Evolutionary conservation across 2,113 vertebrate genomes (phyloP), one percentile per base, ranked within the genome.

Genomic region (Dicentrarchus labrax): DNA sequence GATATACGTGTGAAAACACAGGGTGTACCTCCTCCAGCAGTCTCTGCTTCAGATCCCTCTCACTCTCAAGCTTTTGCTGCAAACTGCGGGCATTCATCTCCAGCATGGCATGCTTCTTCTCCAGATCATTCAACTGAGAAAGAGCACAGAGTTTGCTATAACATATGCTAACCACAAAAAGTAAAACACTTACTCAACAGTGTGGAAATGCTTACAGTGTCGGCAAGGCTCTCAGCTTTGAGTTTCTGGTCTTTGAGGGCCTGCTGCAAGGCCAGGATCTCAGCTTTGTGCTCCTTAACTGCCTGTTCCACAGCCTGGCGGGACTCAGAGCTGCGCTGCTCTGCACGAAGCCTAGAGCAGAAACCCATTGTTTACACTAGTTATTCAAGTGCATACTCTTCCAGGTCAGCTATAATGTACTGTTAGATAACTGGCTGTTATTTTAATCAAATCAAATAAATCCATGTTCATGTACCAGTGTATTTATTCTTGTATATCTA

Each of bases 201-300:
- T 47, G 41, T 48, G 60, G 47, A 67, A 54, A 78, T 12, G 53
- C 96, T 91, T 78, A 99, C 98, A 82, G 98, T 99, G 92, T 99
- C 98, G 2, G 97, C 97, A 16, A 99, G 97, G 90, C 97, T 98
- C 93, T 99, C 98, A 0, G 98, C 97, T 92, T 99, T 99, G 57
- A 99, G 96, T 84, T 98, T 99, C 94, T 99, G 98, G 80, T 99
- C 98, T 83, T 99, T 99, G 54, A 99, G 96, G n/a, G 97, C 97
- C 93, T 99, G 98, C 91, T 99, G 98, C 86, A 99, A 95, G 45
- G 97, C 96, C 36, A 98, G 91, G 88, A 99, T 99, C 95, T 99
- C 98, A 3, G 97, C 96, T 91, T 99, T 99, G 95, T 99, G 98
- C 74, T 99, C 98, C 90, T 99, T 99, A 50, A 99, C 98, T 0